A percentile compares a stretch with the other conserved stretches of the same genome.
These are phyloP conservation scores for Synanthedon andrenaeformis DNA, from an alignment of 2,888 invertebrate genomes.

Conservation along the genomic window DNA sequence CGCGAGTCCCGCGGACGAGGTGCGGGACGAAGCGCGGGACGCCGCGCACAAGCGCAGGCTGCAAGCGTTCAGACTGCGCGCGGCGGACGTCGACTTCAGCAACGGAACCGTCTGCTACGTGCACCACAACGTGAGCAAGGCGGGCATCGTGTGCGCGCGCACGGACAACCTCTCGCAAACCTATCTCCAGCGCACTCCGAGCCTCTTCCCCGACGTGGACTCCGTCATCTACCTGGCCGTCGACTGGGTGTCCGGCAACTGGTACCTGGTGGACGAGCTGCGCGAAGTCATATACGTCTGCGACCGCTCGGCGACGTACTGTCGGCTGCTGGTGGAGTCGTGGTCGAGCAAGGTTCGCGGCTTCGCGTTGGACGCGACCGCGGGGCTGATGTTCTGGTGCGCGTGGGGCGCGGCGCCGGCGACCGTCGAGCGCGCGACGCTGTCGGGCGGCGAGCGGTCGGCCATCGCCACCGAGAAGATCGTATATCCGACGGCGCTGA, in stretches of 20 bases:
- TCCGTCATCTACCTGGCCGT: conserved; percentile 80
- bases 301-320: conserved; percentile 69
- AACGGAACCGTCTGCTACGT: conserved; percentile 77
- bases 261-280: conserved; percentile 83
- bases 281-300: conserved; percentile 81
- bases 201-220: conserved; percentile 73
- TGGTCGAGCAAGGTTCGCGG: conserved; percentile 78
- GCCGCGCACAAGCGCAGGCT: conserved; percentile 8
- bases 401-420: conserved; percentile 77
- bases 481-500: conserved; percentile 81
- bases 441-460: conserved; percentile 74
- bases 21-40: conserved; percentile 7
- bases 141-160: conserved; percentile 74
- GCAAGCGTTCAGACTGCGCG: conserved; percentile 46
- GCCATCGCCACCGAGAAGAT: conserved; percentile 76
- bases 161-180: conserved; percentile 73
- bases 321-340: conserved; percentile 77
- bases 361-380: conserved; percentile 82
- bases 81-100: conserved; percentile 45
- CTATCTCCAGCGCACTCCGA: conserved; percentile 71
- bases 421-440: conserved; percentile 73
- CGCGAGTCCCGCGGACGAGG: conserved; percentile 2
- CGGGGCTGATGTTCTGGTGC: conserved; percentile 76
- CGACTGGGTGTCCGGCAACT: conserved; percentile 89
- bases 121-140: conserved; percentile 70